Evolutionary conservation across 2,888 invertebrate species (phyloP).

Genomic region (Drosophila prostipennis): DNA sequence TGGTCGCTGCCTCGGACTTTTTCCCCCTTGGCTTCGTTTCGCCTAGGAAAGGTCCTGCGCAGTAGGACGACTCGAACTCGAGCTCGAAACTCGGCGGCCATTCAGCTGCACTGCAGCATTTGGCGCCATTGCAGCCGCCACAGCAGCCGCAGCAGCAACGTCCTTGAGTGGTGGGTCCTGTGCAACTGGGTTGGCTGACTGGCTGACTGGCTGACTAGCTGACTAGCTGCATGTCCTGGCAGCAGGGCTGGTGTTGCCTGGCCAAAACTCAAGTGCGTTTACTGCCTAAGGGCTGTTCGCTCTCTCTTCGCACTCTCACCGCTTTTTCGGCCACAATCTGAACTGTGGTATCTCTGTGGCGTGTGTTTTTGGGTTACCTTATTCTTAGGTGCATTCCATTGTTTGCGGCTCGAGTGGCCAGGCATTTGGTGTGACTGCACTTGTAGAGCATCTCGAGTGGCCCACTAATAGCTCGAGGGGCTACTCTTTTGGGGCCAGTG

Average conservation of each 20-base stretch:
- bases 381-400: constrained; percentile 67
- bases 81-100: constrained; percentile 5
- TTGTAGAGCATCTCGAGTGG: constrained; percentile 74
- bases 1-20: constrained; percentile 15
- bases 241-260: constrained; percentile 31
- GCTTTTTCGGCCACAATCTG: constrained; percentile 28
- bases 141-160: constrained; percentile 56
- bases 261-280: constrained; percentile 72
- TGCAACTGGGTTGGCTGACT: constrained; percentile 46
- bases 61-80: constrained; percentile 43
- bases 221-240: not conserved
- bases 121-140: constrained; percentile 58
- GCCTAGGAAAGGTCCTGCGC: constrained; percentile 71
- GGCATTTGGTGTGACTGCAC: constrained; percentile 59
- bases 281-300: constrained; percentile 55
- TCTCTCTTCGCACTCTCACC: constrained; percentile 10
- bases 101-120: constrained; percentile 59
- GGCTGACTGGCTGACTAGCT: not conserved
- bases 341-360: constrained; percentile 21
- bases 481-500: constrained; percentile 47
- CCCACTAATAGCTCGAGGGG: constrained; percentile 74
- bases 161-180: constrained; percentile 59
- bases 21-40: not conserved
- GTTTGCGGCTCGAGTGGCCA: constrained; percentile 58
- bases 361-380: constrained; percentile 72